A percentile compares a stretch with the other conserved stretches of the same genome.
These are phyloP conservation scores for Doryteuthis pealeii DNA, from an alignment of 1,140 invertebrate species.

Conservation along the genomic window DNA sequence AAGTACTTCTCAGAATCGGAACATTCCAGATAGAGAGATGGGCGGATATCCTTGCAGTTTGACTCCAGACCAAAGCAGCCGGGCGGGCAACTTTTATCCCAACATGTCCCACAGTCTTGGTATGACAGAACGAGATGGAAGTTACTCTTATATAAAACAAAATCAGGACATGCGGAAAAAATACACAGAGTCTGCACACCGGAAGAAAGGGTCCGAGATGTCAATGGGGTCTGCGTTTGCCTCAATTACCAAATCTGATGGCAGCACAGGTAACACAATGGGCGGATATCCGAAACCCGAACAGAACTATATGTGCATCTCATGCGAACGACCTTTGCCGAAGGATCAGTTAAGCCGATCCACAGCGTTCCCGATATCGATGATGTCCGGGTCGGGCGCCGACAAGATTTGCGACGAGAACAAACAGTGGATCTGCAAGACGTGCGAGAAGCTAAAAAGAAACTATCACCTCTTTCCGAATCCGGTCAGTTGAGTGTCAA, in stretches of 20 bases:
- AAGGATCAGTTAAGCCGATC: not conserved
- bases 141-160: not conserved
- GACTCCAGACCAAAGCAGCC: not conserved
- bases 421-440: conserved; percentile 5
- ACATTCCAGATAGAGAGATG: not conserved
- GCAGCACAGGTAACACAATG: not conserved
- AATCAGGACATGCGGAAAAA: not conserved
- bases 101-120: not conserved
- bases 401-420: not conserved
- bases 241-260: not conserved
- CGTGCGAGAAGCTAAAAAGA: not conserved
- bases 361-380: not conserved
- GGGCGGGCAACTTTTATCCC: not conserved
- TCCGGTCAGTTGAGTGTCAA: not conserved
- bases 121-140: not conserved
- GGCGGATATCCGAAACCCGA: not conserved
- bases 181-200: not conserved
- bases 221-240: not conserved
- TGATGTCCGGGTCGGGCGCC: not conserved
- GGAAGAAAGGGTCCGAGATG: not conserved
- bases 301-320: not conserved
- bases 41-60: not conserved
- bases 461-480: conserved; percentile 2
- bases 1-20: not conserved
- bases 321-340: not conserved